Evolutionary conservation across 2,888 invertebrate genomes (phyloP), one percentile per base, ranked within the genome.

Genomic region (Stegana nigrithorax): DNA sequence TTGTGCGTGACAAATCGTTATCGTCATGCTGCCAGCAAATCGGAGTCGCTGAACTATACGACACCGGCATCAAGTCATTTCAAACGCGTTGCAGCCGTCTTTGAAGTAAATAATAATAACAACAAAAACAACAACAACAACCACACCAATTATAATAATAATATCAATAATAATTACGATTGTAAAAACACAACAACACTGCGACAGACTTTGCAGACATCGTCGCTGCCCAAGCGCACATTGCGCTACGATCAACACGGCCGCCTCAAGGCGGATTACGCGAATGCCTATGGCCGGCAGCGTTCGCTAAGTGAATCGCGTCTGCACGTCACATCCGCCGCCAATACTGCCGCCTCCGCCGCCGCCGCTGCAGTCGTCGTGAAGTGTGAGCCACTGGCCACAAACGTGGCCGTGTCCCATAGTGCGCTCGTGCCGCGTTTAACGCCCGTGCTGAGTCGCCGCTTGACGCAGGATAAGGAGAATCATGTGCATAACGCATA

Each of bases 161-260:
- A n/a, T n/a, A n/a, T n/a, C n/a, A n/a, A n/a, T n/a, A n/a, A n/a
- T n/a, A n/a, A n/a, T n/a, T n/a, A n/a, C n/a, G n/a, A n/a, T n/a
- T n/a, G n/a, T n/a, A n/a, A n/a, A n/a, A n/a, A n/a, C n/a, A n/a
- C n/a, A n/a, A n/a, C n/a, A n/a, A n/a, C n/a, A n/a, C n/a, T n/a
- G n/a, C n/a, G n/a, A n/a, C n/a, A 29, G 32, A 23, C 62, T 23
- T 51, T 19, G 26, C 29, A 55, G n/a, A 10, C 50, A 2, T 56
- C 62, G 21, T 27, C 44, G 19, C 42, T 63, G 14, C 58, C 70
- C 5, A 69, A 73, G 39, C 74, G 75, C 56, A 73, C 75, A 23
- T 60, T 82, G 21, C 76, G 82, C 42, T 83, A 82, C 67, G 84
- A 83, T 70, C 75, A 72, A 58, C 72, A 76, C 53, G 84, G 81